These are phyloP conservation scores for Ryuthela nishihirai DNA, from an alignment of 2,888 invertebrate genomes.

Conservation along the genomic window DNA sequence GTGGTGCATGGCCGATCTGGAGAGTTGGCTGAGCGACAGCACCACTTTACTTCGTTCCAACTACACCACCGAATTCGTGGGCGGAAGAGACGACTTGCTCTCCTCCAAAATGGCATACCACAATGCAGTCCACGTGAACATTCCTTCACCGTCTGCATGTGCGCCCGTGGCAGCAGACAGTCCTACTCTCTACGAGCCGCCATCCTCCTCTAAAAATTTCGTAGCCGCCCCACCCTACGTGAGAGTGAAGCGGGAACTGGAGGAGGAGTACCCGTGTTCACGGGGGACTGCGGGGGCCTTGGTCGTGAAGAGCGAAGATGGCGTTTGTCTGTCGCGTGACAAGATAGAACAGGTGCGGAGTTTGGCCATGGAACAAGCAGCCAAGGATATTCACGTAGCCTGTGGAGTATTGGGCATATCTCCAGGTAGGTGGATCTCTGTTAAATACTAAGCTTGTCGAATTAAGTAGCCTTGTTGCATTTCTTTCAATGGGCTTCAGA, in stretches of 20 bases:
- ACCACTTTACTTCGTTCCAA: slow-evolving; percentile 16
- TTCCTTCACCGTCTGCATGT: slow-evolving; percentile 21
- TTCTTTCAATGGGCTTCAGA: too few relatives aligned
- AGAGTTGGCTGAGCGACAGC: slow-evolving; percentile 33
- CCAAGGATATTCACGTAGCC: slow-evolving; percentile 38
- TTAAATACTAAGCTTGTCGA: too few relatives aligned
- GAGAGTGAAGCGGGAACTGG: slow-evolving; percentile 24
- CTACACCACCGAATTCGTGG: background rate
- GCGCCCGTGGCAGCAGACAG: slow-evolving; percentile 18
- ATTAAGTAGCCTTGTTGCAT: too few relatives aligned
- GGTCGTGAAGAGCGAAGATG: slow-evolving; percentile 6
- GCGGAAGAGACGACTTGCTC: slow-evolving; percentile 5
- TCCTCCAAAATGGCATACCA: slow-evolving; percentile 1
- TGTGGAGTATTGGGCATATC: slow-evolving; percentile 37
- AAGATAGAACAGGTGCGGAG: slow-evolving; percentile 30
- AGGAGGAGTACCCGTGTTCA: slow-evolving; percentile 20
- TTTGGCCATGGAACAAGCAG: slow-evolving; percentile 35
- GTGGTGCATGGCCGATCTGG: slow-evolving; percentile 34
- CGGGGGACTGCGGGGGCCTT: too few relatives aligned
- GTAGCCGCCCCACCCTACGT: slow-evolving; percentile 14
- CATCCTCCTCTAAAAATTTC: slow-evolving; percentile 4
- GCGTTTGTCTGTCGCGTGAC: slow-evolving; percentile 9
- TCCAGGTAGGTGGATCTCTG: slow-evolving; percentile 34
- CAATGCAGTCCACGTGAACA: slow-evolving; percentile 20
- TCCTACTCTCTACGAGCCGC: slow-evolving; percentile 28